Percentiles rank a stretch among this genome's conserved stretches.
phyloP scores from a whole-genome alignment of 2,113 vertebrate species.

The Tricholaema leucomelas region DNA sequence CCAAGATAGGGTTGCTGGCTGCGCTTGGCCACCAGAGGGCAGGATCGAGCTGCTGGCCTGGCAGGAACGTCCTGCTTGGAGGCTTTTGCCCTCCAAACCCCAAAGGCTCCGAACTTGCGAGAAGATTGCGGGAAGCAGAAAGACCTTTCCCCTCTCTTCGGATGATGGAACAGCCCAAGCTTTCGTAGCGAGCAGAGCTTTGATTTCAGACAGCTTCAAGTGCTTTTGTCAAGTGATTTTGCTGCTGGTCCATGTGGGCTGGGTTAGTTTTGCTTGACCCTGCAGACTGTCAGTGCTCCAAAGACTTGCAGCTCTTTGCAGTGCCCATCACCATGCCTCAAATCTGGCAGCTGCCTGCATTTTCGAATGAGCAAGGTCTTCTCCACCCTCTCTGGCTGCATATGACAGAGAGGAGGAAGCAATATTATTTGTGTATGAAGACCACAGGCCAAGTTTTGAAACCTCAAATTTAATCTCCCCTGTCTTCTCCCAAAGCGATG shows the following conservation, averaged over 20 bases:
- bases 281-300: not conserved
- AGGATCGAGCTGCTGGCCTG: constrained; percentile 28
- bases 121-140: not conserved
- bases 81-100: rapidly evolving
- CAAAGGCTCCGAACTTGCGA: rapidly evolving
- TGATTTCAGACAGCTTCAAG: not conserved
- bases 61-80: rapidly evolving
- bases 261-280: not conserved
- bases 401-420: not conserved
- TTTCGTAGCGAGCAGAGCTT: not conserved
- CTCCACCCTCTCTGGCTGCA: not conserved
- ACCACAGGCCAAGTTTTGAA: not conserved
- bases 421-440: not conserved
- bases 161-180: not conserved
- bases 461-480: not conserved
- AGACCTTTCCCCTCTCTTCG: not conserved
- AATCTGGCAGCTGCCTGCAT: not conserved
- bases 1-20: rapidly evolving
- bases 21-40: constrained; percentile 32
- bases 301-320: not conserved
- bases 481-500: not conserved
- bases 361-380: rapidly evolving
- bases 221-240: not conserved
- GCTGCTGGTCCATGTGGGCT: not conserved
- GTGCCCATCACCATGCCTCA: not conserved